Evolutionary conservation across 2,113 vertebrate genomes (phyloP), one percentile per base, ranked within the genome.

Genomic region (Emydura subglobosa): DNA sequence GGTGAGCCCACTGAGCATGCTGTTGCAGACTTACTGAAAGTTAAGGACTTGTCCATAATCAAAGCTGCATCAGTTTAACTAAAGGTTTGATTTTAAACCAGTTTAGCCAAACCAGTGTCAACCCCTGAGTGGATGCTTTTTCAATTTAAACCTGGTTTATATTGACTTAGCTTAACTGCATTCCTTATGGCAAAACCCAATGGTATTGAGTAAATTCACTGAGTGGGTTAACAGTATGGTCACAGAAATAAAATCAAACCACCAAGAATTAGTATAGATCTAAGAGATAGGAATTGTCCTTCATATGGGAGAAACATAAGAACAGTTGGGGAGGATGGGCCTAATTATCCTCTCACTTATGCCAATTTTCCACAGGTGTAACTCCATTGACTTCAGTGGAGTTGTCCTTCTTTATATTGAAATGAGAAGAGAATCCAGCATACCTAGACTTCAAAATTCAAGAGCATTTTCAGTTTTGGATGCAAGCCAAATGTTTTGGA

Each of bases 191-290:
- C 55, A 83, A 55, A 31, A 79, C 65, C 39, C 10, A 31, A 25
- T 27, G 51, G 57, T 9, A 0, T 21, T 16, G 44, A 91, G 86
- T 68, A 54, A 85, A 68, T 11, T 81, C 51, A 76, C 16, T 89
- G 78, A 89, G 74, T 80, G 90, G 54, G 47, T 90, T 91, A 88
- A 85, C 84, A 91, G 79, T 59, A 74, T 85, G 87, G 81, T 12
- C 92, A 57, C 19, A 25, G 87, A 82, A 94, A 91, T 95, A 34
- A 94, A 88, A 84, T 57, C 0, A 86, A 78, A 87, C 4, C 86
- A 57, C 0, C 0, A 47, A 74, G 86, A 79, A 94, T 65, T 89
- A 93, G 34, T 59, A 14, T 79, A 84, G 87, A 83, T 42, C 31
- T 3, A 1, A 82, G 87, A 50, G 86, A 57, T 57, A 29, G 16